These are phyloP conservation scores for Trachythela sp. DNA, from an alignment of 64 coral and sea anemone species.

Conservation along the genomic window DNA sequence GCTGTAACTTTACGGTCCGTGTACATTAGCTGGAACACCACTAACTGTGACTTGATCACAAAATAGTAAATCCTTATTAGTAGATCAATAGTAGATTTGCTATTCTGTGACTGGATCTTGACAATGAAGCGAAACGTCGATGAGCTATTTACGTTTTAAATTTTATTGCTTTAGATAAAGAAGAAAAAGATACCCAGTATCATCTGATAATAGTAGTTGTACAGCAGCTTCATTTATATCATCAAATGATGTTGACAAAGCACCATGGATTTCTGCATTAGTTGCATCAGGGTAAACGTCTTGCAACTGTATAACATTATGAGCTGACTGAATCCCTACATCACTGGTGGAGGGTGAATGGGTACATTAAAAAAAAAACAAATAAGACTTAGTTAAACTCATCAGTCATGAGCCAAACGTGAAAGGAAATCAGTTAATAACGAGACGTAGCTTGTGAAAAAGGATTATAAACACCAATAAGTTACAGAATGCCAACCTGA, in stretches of 20 bases:
- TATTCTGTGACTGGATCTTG: too few species aligned
- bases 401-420: neutral
- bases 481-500: too few species aligned
- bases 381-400: neutral
- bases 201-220: conserved; percentile 32
- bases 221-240: conserved; percentile 50
- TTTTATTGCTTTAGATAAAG: neutral
- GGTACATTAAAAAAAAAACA: neutral
- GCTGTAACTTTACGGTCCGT: too few species aligned
- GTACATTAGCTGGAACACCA: too few species aligned
- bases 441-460: too few species aligned
- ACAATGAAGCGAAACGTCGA: too few species aligned
- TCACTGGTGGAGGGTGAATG: neutral
- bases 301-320: neutral
- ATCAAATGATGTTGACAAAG: conserved; percentile 32
- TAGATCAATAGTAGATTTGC: too few species aligned
- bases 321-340: neutral
- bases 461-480: too few species aligned
- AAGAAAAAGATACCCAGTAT: neutral
- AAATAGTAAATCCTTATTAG: too few species aligned
- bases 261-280: conserved; percentile 24
- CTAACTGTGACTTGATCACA: too few species aligned
- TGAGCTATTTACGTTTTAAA: too few species aligned
- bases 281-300: conserved; percentile 40
- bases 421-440: neutral